Evolutionary conservation across 2,888 invertebrate species (phyloP).

Genomic region (Drosophila fungiperda): DNA sequence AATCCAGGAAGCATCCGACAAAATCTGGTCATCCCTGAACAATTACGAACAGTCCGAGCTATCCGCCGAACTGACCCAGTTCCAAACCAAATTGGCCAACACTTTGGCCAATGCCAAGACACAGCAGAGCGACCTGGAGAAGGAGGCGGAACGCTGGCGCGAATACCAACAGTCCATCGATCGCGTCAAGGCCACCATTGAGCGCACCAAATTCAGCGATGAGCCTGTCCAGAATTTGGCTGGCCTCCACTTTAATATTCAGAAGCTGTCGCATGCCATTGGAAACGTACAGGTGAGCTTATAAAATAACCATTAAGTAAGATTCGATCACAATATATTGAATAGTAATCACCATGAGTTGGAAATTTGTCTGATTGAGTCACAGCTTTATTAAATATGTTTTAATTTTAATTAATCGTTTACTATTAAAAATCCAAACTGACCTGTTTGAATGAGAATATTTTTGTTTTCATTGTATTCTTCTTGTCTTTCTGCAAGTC

Average conservation of each 20-base stretch:
- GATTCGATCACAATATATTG: background rate
- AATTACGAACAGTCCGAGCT: slow-evolving; percentile 93
- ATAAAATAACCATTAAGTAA: background rate
- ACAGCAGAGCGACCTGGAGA: slow-evolving; percentile 91
- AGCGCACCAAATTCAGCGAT: slow-evolving; percentile 91
- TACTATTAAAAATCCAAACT: background rate
- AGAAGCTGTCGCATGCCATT: slow-evolving; percentile 91
- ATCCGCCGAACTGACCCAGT: slow-evolving; percentile 92
- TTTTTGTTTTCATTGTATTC: background rate
- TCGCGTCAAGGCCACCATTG: slow-evolving; percentile 90
- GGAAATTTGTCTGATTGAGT: background rate
- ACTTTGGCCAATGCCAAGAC: slow-evolving; percentile 93
- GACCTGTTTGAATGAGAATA: background rate
- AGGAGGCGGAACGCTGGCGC: slow-evolving; percentile 93
- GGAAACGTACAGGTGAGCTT: slow-evolving; percentile 90
- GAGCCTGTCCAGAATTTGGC: slow-evolving; percentile 92
- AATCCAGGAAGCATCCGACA: slow-evolving; percentile 93
- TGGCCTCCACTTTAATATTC: slow-evolving; percentile 92
- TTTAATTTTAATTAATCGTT: background rate
- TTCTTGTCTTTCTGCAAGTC: background rate
- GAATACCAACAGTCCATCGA: slow-evolving; percentile 92
- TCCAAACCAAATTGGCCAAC: slow-evolving; percentile 92
- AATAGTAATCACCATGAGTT: background rate
- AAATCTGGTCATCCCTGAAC: slow-evolving; percentile 94
- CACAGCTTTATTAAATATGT: background rate